Base-by-base conservation (phyloP, 2,888 invertebrate species). In the Rhagophthalmus giganteus region DNA sequence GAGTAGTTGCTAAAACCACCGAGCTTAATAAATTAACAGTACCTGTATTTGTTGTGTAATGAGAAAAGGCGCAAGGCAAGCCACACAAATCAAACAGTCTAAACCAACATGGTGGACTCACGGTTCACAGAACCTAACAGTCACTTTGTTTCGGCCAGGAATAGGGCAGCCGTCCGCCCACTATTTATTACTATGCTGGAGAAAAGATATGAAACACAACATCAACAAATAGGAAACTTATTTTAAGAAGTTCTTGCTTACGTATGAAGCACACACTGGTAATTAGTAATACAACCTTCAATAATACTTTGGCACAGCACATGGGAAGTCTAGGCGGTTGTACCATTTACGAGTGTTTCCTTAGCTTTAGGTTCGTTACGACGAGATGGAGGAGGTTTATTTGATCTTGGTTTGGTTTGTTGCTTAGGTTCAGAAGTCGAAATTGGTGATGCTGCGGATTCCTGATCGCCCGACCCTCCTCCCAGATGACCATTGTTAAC, bases 331-430 rank as follows among this genome's bases (percentile, higher is more conserved):
- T 78, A 81, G 73, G 80, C 71, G 46, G 73, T 78, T 61, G 84
- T 81, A 76, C 85, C 85, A 75, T 85, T 85, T 62, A 85, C 80
- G 74, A 85, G 78, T 70, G 83, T 76, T 75, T 83, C 83, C 65
- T 82, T 82, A 62, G 80, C 76, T 67, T 77, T 78, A 7, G 62
- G 55, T 42, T 67, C 69, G 41, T 54, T 62, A 26, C 72, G 65
- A 26, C 70, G 69, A 65, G 73, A 54, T 66, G 73, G 64, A 2
- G 72, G 71, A 33, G 70, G 70, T 52, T 68, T 67, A 57, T 63
- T 72, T 27, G 65, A 51, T 45, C 72, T 68, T 49, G 59, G 49
- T 54, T 61, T 54, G 42, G 28, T 32, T 40, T 57, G 51, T 44
- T 57, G 41, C 14, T 44, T 42, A 10, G 37, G 12, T 13, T 39